A percentile compares a stretch with the other conserved stretches of the same genome.
Conservation (phyloP, 2,113 vertebrate species). For the Empidonax traillii region DNA sequence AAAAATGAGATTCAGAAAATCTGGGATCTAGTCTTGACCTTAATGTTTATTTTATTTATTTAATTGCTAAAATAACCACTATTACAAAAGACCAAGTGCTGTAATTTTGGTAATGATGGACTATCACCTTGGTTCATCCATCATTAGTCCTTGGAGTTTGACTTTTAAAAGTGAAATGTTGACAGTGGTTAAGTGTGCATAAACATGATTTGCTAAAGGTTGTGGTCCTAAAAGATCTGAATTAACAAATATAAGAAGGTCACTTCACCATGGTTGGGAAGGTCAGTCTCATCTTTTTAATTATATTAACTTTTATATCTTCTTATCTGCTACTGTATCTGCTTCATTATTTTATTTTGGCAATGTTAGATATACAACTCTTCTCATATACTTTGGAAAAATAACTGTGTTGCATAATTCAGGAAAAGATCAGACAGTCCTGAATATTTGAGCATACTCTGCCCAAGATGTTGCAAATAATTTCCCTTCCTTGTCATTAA, state of each 20-base stretch:
- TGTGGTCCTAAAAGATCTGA: neutral
- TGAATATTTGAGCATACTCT: neutral
- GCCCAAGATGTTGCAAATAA: neutral
- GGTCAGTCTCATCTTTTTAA: neutral
- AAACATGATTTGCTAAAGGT: neutral
- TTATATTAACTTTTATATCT: constrained; percentile 9
- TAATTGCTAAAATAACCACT: neutral
- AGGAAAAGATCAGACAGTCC: neutral
- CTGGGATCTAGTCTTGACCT: neutral
- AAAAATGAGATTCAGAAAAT: neutral
- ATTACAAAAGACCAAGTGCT: neutral
- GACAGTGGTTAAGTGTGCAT: neutral
- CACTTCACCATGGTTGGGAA: neutral
- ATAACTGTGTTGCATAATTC: neutral
- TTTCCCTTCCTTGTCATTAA: neutral
- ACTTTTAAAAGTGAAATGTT: neutral
- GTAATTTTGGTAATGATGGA: neutral
- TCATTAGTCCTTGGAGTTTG: neutral
- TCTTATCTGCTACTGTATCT: neutral
- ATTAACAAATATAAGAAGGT: neutral
- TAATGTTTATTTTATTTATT: neutral
- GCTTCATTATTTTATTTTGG: constrained; percentile 5
- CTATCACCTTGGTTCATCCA: neutral
- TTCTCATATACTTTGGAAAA: neutral
- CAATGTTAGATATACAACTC: neutral